Evolutionary conservation across 2,888 invertebrate species (phyloP).

Genomic region (Drosophila tanythrix): DNA sequence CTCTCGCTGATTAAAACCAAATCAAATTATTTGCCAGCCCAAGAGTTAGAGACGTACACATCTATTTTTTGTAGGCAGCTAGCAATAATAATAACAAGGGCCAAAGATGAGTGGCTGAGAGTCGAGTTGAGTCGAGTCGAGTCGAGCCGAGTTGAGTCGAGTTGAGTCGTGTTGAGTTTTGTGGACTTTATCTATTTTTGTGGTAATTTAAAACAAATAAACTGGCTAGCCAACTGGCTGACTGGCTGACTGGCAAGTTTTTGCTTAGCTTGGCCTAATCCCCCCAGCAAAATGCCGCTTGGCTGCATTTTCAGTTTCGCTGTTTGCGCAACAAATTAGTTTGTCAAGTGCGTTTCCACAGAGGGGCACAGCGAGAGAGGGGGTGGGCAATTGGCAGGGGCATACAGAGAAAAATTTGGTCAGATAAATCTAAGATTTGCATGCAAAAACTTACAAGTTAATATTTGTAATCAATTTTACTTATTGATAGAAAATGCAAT

Average conservation of each 20-base stretch:
- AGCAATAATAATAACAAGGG: slow-evolving; percentile 40
- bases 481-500: neutral
- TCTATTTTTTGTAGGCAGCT: slow-evolving; percentile 27
- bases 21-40: slow-evolving; percentile 84
- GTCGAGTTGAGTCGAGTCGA: neutral
- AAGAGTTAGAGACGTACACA: slow-evolving; percentile 53
- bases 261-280: slow-evolving; percentile 59
- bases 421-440: neutral
- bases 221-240: slow-evolving; percentile 11
- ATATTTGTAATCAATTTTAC: neutral
- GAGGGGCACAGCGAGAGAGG: neutral
- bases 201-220: slow-evolving; percentile 82
- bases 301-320: slow-evolving; percentile 48
- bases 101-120: slow-evolving; percentile 16
- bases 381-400: neutral
- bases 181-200: slow-evolving; percentile 78
- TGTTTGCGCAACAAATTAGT: slow-evolving; percentile 78
- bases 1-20: slow-evolving; percentile 84
- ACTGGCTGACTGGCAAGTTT: slow-evolving; percentile 46
- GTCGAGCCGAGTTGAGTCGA: rapidly evolving
- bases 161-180: neutral
- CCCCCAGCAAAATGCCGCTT: slow-evolving; percentile 38
- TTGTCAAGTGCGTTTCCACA: slow-evolving; percentile 70
- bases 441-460: neutral
- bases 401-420: neutral